Base-by-base conservation (phyloP, 2,797 vertebrate species). In the Sorex maritimensis region DNA sequence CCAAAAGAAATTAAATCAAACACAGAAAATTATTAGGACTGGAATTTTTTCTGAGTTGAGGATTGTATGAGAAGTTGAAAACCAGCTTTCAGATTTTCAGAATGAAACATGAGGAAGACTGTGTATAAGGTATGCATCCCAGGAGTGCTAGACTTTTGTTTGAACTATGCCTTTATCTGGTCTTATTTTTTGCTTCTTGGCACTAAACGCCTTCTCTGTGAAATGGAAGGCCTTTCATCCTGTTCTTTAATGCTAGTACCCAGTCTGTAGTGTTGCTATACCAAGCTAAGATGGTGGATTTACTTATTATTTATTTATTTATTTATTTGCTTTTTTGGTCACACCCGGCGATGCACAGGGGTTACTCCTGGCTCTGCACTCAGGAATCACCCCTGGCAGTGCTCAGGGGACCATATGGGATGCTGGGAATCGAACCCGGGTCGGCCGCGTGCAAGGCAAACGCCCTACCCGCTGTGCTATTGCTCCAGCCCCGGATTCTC, bases 1-100 rank as follows among this genome's bases (percentile, higher is more conserved):
- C 23, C 30, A 15, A 30, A 88, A 88, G 55, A 72, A 79, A 65
- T 24, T 23, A 38, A 84, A 52, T 55, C 41, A 58, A 61, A 88
- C 41, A 21, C 79, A 85, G 65, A 38, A 61, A 86, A 61, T 10
- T 7, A 46, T 28, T 79, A 41, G 67, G 38, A 71, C 30, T 93
- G 44, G 26, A 75, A 38, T 34, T 71, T 67, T 44, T 38, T 63
- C 11, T 52, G 2, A 0, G 14, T 38, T 75, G 5, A 81, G 0
- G 75, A 26, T 49, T 67, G 30, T 24, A 3, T 90, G 63, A 72
- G 63, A 72, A 71, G 73, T 73, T 30, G 15, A 28, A 34, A 61
- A 34, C 23, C 1, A 17, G 28, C n/a, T 49, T 34, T 69, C 26
- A 5, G 26, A 44, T 28, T 44, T 77, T 44, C 17, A 61, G 28